Evolutionary conservation across 2,888 invertebrate species (phyloP).

Genomic region (Molorchus minor): DNA sequence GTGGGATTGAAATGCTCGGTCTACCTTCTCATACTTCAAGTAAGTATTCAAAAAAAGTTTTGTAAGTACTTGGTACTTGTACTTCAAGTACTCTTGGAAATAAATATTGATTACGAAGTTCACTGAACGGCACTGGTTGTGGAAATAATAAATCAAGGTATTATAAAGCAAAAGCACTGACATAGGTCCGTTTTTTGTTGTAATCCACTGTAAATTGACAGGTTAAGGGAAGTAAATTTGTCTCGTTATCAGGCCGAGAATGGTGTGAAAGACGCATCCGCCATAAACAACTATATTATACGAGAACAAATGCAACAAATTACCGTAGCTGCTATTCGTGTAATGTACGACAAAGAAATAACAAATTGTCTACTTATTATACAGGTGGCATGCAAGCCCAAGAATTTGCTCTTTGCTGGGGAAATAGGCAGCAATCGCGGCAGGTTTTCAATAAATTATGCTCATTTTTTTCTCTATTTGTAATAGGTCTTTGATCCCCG

Average conservation of each 20-base stretch:
- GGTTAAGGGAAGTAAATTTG: constrained; percentile 33
- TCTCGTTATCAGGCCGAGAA: constrained; percentile 15
- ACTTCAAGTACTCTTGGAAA: no score
- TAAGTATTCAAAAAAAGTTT: no score
- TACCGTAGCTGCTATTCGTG: constrained; percentile 22
- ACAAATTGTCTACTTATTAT: constrained; percentile 42
- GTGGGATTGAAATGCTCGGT: no score
- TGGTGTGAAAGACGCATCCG: constrained; percentile 36
- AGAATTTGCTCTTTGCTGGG: constrained; percentile 36
- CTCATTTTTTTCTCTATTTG: constrained; percentile 20
- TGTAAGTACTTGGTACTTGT: no score
- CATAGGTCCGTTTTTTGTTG: no score
- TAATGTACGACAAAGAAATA: constrained; percentile 37
- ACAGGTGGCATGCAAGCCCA: constrained; percentile 32
- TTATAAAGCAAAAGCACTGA: no score
- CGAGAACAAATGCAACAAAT: constrained; percentile 27
- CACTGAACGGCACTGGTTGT: no score
- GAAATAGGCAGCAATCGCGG: constrained; percentile 24
- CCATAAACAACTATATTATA: constrained; percentile 40
- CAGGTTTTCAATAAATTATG: constrained; percentile 35
- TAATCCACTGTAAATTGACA: no score
- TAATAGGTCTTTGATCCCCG: constrained; percentile 8
- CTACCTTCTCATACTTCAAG: no score
- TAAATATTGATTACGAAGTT: no score
- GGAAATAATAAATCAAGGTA: no score